Percentiles rank a stretch among this genome's conserved stretches.
Conservation (phyloP, 2,888 invertebrate genomes). For the Leptopilina drosophilae region DNA sequence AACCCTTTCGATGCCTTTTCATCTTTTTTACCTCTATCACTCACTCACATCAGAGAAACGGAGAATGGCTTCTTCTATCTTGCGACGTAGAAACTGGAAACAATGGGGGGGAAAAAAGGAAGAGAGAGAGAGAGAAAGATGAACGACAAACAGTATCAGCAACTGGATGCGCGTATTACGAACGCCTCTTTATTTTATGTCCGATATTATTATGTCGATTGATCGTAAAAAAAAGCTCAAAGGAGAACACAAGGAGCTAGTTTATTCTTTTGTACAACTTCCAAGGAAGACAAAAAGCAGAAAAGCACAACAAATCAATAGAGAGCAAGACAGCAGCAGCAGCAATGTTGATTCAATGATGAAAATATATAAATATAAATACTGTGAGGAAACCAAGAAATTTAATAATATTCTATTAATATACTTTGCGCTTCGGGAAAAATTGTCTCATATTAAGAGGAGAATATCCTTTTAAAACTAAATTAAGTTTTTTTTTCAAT, state of each 20-base stretch:
- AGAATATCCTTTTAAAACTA: too few relatives aligned
- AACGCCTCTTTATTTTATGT: conserved; percentile 41
- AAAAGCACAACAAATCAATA: conserved; percentile 5
- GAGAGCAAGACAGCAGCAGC: not conserved
- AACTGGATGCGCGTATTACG: conserved; percentile 40
- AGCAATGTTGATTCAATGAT: conserved; percentile 13
- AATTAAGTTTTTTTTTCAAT: too few relatives aligned
- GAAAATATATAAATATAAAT: conserved; percentile 24
- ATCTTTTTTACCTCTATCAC: conserved; percentile 32
- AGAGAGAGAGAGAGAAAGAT: not conserved
- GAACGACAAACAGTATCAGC: conserved; percentile 37
- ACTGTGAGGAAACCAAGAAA: conserved; percentile 4
- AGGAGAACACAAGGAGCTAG: conserved; percentile 22
- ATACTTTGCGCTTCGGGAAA: not conserved
- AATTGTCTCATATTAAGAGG: not conserved
- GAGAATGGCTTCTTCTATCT: conserved; percentile 25
- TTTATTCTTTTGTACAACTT: conserved; percentile 40
- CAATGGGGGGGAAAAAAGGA: conserved; percentile 3
- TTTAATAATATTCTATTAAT: not conserved
- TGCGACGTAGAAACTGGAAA: conserved; percentile 33
- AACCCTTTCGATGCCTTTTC: conserved; percentile 32
- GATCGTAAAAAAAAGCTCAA: conserved; percentile 41
- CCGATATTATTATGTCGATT: conserved; percentile 41
- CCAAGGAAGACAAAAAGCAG: conserved; percentile 20
- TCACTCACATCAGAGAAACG: not conserved